Evolutionary conservation across 2,888 invertebrate species (phyloP).

Genomic region (Drosophila rellima): DNA sequence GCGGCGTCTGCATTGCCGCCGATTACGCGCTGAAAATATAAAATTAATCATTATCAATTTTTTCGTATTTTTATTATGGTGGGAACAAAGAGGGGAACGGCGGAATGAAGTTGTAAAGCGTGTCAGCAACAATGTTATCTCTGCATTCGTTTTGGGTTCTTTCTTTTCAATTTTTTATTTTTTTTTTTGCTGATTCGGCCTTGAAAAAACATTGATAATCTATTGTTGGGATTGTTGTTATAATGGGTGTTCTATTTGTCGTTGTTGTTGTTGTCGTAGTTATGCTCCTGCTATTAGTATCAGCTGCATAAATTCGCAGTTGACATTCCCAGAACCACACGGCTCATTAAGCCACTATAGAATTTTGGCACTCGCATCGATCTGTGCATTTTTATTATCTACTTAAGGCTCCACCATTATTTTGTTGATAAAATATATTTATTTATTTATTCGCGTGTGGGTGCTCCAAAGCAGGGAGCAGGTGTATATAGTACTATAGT

Average conservation of each 20-base stretch:
- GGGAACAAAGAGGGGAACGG: not conserved
- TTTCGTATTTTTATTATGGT: not conserved
- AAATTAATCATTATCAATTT: conserved; percentile 64
- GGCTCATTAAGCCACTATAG: conserved; percentile 32
- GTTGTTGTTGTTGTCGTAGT: conserved; percentile 14
- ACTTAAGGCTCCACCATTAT: conserved; percentile 33
- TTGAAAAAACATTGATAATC: conserved; percentile 39
- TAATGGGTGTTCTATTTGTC: conserved; percentile 11
- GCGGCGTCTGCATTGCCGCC: conserved; percentile 45
- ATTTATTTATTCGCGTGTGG: not conserved
- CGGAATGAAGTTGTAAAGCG: conserved; percentile 8
- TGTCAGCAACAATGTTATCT: conserved; percentile 44
- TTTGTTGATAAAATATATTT: not conserved
- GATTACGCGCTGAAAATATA: conserved; percentile 75
- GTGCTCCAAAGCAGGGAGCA: not conserved
- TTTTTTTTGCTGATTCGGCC: conserved; percentile 28
- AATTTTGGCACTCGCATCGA: conserved; percentile 35
- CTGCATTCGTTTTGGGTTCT: conserved; percentile 12
- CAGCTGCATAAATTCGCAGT: conserved; percentile 54
- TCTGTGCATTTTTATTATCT: conserved; percentile 57
- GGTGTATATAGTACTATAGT: not conserved
- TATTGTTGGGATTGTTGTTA: conserved; percentile 4
- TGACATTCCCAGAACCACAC: conserved; percentile 43
- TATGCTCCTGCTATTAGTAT: conserved; percentile 6
- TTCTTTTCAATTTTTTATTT: not conserved